Evolutionary conservation across 2,888 invertebrate species (phyloP).

Genomic region (Calliopum simillimum): DNA sequence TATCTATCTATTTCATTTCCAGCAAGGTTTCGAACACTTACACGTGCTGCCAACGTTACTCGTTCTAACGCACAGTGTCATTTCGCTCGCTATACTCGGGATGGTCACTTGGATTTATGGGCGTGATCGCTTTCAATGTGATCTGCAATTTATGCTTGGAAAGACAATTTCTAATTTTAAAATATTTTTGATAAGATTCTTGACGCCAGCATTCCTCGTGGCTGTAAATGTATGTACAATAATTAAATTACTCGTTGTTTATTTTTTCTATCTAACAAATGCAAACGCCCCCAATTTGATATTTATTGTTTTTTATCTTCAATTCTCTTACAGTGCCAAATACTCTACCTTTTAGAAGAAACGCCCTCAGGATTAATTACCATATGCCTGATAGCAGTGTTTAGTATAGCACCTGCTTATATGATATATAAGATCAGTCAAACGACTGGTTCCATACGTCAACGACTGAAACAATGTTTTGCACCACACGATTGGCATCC

Average conservation of each 20-base stretch:
- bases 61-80: conserved; percentile 56
- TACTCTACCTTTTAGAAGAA: conserved; percentile 45
- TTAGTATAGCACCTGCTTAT: conserved; percentile 56
- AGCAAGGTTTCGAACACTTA: conserved; percentile 61
- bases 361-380: conserved; percentile 48
- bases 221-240: conserved; percentile 54
- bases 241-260: neutral
- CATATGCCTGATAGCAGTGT: conserved; percentile 54
- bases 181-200: conserved; percentile 60
- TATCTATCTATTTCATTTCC: neutral
- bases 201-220: conserved; percentile 59
- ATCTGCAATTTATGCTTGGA: conserved; percentile 80
- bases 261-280: neutral
- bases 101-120: conserved; percentile 89
- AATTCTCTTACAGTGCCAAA: conserved; percentile 40
- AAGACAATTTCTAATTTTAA: conserved; percentile 70
- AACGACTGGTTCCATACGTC: conserved; percentile 56
- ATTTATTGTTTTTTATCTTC: neutral
- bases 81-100: conserved; percentile 81
- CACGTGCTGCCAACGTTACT: conserved; percentile 56
- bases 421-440: conserved; percentile 57
- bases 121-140: conserved; percentile 72
- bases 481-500: conserved; percentile 66
- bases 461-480: conserved; percentile 61
- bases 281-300: conserved; percentile 24